Evolutionary conservation across 2,888 invertebrate species (phyloP).

Genomic region (Agonopterix heracliana): DNA sequence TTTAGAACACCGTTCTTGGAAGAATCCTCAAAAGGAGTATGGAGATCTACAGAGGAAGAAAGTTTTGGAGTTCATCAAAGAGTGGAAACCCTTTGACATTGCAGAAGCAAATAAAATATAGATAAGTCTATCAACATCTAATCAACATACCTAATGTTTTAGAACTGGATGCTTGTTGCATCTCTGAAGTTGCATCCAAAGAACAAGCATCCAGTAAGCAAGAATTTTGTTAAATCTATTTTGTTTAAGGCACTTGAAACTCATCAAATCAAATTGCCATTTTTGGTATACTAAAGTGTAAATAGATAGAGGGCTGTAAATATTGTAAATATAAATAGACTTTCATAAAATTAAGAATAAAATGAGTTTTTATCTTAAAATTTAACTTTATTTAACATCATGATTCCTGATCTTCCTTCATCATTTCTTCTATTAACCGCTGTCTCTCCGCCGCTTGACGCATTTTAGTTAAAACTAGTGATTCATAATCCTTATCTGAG

Average conservation of each 20-base stretch:
- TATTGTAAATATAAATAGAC: too few relatives aligned
- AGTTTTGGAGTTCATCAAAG: conserved; percentile 82
- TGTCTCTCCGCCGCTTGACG: conserved; percentile 91
- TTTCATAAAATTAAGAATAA: not conserved
- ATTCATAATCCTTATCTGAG: conserved; percentile 86
- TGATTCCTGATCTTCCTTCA: conserved; percentile 68
- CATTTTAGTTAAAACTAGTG: conserved; percentile 85
- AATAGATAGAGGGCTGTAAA: too few relatives aligned
- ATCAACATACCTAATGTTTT: too few relatives aligned
- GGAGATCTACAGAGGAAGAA: conserved; percentile 86
- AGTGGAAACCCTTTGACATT: conserved; percentile 81
- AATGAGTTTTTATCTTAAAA: not conserved
- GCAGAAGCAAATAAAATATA: not conserved
- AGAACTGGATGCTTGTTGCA: too few relatives aligned
- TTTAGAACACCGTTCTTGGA: conserved; percentile 89
- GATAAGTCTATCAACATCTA: not conserved
- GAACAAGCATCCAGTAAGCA: too few relatives aligned
- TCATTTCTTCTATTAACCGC: conserved; percentile 81
- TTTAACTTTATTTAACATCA: conserved; percentile 9
- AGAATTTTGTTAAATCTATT: too few relatives aligned
- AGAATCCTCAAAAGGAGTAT: conserved; percentile 85
- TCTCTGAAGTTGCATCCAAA: too few relatives aligned
- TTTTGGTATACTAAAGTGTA: too few relatives aligned
- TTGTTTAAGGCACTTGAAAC: too few relatives aligned
- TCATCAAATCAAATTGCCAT: too few relatives aligned